Conservation (phyloP, 2,888 invertebrate genomes). For the Mythimna impura region DNA sequence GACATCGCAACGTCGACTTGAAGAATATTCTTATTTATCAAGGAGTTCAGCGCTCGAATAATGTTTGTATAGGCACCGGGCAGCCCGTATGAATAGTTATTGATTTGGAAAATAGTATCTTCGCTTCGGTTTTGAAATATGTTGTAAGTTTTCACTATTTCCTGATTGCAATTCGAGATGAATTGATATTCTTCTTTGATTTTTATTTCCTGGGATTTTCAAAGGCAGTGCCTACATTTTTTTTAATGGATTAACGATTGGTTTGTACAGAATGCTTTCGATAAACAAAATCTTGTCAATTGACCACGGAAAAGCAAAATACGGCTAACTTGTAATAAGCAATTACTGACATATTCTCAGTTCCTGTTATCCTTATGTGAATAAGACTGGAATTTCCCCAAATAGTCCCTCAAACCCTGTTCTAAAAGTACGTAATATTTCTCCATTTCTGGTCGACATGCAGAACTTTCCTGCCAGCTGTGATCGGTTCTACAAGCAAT, state of each 20-base stretch:
- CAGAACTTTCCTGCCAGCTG: constrained; percentile 60
- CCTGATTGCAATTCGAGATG: constrained; percentile 36
- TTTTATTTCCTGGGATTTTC: constrained; percentile 22
- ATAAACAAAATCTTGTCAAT: neutral
- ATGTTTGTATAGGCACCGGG: constrained; percentile 73
- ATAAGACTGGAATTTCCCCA: neutral
- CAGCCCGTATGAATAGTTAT: constrained; percentile 73
- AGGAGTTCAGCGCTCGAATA: constrained; percentile 69
- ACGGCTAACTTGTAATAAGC: neutral
- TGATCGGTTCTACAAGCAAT: constrained; percentile 60
- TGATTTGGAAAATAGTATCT: constrained; percentile 71
- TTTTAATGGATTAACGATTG: too few species aligned
- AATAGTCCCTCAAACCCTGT: constrained; percentile 1
- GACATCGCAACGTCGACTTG: constrained; percentile 68
- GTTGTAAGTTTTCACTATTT: constrained; percentile 45
- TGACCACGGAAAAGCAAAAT: neutral
- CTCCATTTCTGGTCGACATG: constrained; percentile 21
- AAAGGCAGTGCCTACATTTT: too few species aligned
- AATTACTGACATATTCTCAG: neutral
- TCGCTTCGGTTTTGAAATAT: constrained; percentile 44
- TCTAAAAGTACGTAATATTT: constrained; percentile 42
- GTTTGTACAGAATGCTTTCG: too few species aligned
- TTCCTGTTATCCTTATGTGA: neutral
- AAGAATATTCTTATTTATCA: constrained; percentile 79
- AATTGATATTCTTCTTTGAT: constrained; percentile 21